Evolutionary conservation across 2,113 vertebrate genomes (phyloP), one percentile per base, ranked within the genome.

Genomic region (Clupea harengus): DNA sequence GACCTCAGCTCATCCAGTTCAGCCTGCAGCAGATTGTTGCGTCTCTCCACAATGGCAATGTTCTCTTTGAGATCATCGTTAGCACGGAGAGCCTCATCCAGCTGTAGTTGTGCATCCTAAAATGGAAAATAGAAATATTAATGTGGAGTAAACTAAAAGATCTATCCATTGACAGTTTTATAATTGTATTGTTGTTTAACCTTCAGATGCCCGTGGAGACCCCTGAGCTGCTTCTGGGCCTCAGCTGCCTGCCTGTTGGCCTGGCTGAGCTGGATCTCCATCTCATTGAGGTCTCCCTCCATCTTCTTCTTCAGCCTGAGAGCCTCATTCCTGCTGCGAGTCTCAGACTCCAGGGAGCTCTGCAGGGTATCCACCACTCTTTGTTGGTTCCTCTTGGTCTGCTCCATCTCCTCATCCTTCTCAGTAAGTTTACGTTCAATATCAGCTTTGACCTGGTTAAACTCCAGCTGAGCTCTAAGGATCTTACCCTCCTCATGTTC

Each of bases 401-500:
- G 96, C 88, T 98, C 97, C 95, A 96, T 95, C 92, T 98, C 97
- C 89, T 98, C 97, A 0, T 97, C 97, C 92, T 97, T 98, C 93
- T 98, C 97, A 0, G 93, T 83, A 90, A 97, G 78, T 86, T 97
- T 98, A 20, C 96, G 91, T 85, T 97, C 97, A 0, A 95, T 94
- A 0, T 98, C 97, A 0, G 95, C 94, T 91, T 97, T 97, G 47
- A 94, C 91, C 90, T 98, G 97, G 91, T 93, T 96, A 85, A 97
- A 95, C 92, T 98, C 97, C 83, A 98, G 92, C 91, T 98, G 97
- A 1, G 95, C 94, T 81, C 96, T 85, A 49, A 98, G 91, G 88
- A 98, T 97, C 93, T 98, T 98, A 1, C 97, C 94, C 52, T 98
- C 97, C 82, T 98, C 97, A 0, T 98, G 97, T 87, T 98, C 97